A percentile compares a stretch with the other conserved stretches of the same genome.
Evolutionary conservation across 2,797 vertebrate species (phyloP).

Genomic region (Poecilia wingei): DNA sequence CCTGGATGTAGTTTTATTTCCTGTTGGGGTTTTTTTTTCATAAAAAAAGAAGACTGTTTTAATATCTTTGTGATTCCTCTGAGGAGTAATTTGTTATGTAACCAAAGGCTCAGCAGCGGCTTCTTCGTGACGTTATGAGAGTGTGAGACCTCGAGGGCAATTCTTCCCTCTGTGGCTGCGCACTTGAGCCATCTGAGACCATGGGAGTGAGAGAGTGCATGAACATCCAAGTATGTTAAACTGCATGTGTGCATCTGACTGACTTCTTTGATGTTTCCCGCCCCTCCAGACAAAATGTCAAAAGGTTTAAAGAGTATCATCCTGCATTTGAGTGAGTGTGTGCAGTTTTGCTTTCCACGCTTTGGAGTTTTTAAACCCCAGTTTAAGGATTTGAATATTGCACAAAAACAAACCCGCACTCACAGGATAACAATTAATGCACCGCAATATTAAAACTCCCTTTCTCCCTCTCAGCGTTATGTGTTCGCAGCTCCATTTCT

Average conservation of each 20-base stretch:
- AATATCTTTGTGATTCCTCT: conserved; percentile 27
- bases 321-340: conserved; percentile 14
- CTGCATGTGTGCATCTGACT: conserved; percentile 38
- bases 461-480: conserved; percentile 28
- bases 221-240: conserved; percentile 10
- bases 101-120: conserved; percentile 47
- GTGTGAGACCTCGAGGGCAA: conserved; percentile 56
- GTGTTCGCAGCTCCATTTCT: conserved; percentile 27
- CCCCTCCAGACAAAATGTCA: conserved; percentile 65
- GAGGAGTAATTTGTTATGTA: conserved; percentile 59
- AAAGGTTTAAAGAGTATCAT: conserved; percentile 47
- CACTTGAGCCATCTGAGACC: conserved; percentile 40
- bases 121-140: conserved; percentile 31
- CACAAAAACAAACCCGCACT: background rate
- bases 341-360: background rate
- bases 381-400: conserved; percentile 36
- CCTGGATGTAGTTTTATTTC: background rate
- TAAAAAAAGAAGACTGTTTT: background rate
- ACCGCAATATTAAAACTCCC: conserved; percentile 42
- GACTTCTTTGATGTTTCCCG: conserved; percentile 61
- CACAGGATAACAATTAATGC: conserved; percentile 35
- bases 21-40: background rate
- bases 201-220: conserved; percentile 20
- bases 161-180: conserved; percentile 44
- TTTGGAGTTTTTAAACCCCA: conserved; percentile 36